Conservation (phyloP, 2,888 invertebrate species). For the Metellina segmentata region DNA sequence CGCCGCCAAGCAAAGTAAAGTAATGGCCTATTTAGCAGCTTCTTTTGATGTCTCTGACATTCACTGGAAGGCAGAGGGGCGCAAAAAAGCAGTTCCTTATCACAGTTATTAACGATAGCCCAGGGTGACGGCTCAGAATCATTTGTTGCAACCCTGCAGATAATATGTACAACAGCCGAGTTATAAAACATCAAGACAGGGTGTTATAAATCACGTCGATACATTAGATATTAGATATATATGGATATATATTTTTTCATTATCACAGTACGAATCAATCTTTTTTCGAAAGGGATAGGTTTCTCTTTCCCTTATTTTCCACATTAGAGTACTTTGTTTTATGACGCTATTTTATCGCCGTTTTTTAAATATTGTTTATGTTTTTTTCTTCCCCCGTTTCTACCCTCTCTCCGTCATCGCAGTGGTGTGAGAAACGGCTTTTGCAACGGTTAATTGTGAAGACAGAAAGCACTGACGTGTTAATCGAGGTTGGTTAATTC, state of each 20-base stretch:
- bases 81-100: conserved; percentile 75
- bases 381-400: not conserved
- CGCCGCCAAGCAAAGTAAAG: conserved; percentile 76
- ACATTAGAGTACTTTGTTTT: conserved; percentile 57
- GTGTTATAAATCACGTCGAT: conserved; percentile 74
- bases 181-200: conserved; percentile 75
- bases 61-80: conserved; percentile 68
- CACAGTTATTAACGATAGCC: conserved; percentile 76
- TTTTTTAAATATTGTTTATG: conserved; percentile 7
- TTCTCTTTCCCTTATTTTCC: conserved; percentile 49
- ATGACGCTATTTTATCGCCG: conserved; percentile 41
- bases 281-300: conserved; percentile 46
- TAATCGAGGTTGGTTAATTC: not conserved
- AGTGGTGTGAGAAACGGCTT: not conserved
- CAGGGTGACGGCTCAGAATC: conserved; percentile 73
- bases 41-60: conserved; percentile 76
- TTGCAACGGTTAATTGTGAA: not conserved
- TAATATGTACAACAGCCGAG: conserved; percentile 76
- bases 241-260: conserved; percentile 67
- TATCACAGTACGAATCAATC: conserved; percentile 68
- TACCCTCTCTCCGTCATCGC: too few relatives aligned
- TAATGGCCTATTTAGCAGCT: conserved; percentile 76
- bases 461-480: not conserved
- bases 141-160: conserved; percentile 76
- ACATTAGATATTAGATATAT: conserved; percentile 75